Base-by-base conservation (phyloP, 2,797 vertebrate species). In the Psittacula derbiana region DNA sequence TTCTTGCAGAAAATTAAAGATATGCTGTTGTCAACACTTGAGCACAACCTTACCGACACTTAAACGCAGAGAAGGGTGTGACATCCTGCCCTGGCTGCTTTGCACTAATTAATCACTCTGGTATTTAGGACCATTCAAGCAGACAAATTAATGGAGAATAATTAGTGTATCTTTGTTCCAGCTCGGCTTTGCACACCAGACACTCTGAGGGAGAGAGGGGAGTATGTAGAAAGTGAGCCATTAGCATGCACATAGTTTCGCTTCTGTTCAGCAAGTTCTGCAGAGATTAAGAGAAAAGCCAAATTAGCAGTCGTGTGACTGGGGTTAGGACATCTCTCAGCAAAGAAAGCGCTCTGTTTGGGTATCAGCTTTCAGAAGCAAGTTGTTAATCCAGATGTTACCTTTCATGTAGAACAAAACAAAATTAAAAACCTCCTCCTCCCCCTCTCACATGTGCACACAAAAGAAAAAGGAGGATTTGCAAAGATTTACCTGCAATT, bases 161-260 rank as follows among this genome's bases (percentile, higher is more conserved):
- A 99, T 99, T 99, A 99, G 98, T 98, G 98, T 98, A 98, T 98
- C 98, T 99, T 99, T 99, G 98, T 98, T 98, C 98, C 98, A 98
- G 98, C 97, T 98, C 95, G 40, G 97, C 97, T 98, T 97, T 98
- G 97, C 98, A 97, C 97, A 98, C 98, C 97, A 98, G 97, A 97
- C 97, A 97, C 97, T 97, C 96, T 40, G 62, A 73, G 97, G 95
- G 97, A 97, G 96, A 98, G 96, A 95, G 96, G 94, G 96, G 97
- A 98, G 95, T 92, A 93, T 94, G 97, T 67, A 96, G 97, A 98
- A 98, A 96, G 93, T 62, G 91, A 98, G 95, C 97, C 87, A 98
- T 98, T 98, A 98, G 97, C 97, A 98, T 98, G 98, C 97, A 96
- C 97, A 97, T 95, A 98, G 97, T 97, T 98, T 97, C 84, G 86